Evolutionary conservation across 2,888 invertebrate genomes (phyloP).

Genomic region (Orchesellides sinensis): DNA sequence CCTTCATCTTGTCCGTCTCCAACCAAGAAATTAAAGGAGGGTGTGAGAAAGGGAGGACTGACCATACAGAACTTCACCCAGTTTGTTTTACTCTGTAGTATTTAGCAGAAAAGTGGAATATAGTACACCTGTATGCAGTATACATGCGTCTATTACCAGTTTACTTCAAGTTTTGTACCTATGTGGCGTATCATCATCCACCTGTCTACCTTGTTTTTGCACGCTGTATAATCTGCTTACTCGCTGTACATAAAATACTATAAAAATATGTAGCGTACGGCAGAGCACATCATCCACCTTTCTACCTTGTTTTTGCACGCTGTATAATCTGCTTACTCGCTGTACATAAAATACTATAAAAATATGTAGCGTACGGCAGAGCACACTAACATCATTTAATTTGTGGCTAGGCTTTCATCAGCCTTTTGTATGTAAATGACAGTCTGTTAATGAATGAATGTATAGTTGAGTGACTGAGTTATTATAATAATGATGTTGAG

Average conservation of each 20-base stretch:
- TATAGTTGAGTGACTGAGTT: slow-evolving; percentile 6
- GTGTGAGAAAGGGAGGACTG: slow-evolving; percentile 15
- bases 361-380: not conserved
- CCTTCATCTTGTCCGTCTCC: not conserved
- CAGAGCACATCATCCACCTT: not conserved
- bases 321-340: too few species aligned
- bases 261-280: not conserved
- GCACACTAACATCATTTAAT: not conserved
- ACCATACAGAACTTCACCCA: slow-evolving; percentile 35
- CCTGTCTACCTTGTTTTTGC: not conserved
- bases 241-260: not conserved
- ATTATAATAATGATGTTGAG: too few species aligned
- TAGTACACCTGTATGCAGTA: too few species aligned
- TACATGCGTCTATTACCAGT: not conserved
- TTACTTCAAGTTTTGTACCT: not conserved
- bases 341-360: not conserved
- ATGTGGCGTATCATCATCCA: not conserved
- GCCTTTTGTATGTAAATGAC: not conserved
- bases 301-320: not conserved
- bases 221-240: too few species aligned
- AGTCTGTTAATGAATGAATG: not conserved
- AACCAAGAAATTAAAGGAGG: too few species aligned
- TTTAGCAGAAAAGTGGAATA: not conserved
- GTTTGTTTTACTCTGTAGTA: not conserved
- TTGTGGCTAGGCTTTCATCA: not conserved